Evolutionary conservation across 2,888 invertebrate species (phyloP).

Genomic region (Pseudeuparius sepicola): DNA sequence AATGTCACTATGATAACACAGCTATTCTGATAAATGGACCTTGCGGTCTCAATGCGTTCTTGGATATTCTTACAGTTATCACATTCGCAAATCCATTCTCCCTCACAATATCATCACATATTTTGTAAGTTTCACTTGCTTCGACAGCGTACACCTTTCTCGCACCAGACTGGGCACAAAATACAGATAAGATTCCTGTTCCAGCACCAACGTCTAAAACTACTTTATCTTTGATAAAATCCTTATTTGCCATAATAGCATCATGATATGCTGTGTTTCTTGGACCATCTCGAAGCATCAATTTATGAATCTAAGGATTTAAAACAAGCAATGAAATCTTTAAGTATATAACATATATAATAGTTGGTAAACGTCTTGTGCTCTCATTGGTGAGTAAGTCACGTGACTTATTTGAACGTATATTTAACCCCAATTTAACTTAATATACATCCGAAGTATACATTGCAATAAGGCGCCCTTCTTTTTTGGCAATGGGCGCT

Average conservation of each 20-base stretch:
- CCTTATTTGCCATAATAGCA: conserved; percentile 61
- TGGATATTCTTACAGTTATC: conserved; percentile 56
- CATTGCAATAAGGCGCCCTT: too few relatives aligned
- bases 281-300: conserved; percentile 68
- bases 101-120: conserved; percentile 54
- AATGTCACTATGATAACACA: too few relatives aligned
- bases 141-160: conserved; percentile 77
- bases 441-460: too few relatives aligned
- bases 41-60: too few relatives aligned
- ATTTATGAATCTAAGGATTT: conserved; percentile 67
- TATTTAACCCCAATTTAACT: too few relatives aligned
- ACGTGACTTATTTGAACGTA: too few relatives aligned
- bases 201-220: conserved; percentile 84
- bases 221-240: conserved; percentile 62
- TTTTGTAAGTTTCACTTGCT: conserved; percentile 59
- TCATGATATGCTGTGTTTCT: conserved; percentile 71
- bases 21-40: too few relatives aligned
- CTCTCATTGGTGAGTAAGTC: too few relatives aligned
- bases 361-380: too few relatives aligned
- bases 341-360: too few relatives aligned
- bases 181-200: conserved; percentile 80
- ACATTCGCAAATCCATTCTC: conserved; percentile 59
- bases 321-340: too few relatives aligned
- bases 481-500: too few relatives aligned
- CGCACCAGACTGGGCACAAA: conserved; percentile 87